These are phyloP conservation scores for Ericerus pela DNA, from an alignment of 1,140 invertebrate genomes.

Conservation along the genomic window DNA sequence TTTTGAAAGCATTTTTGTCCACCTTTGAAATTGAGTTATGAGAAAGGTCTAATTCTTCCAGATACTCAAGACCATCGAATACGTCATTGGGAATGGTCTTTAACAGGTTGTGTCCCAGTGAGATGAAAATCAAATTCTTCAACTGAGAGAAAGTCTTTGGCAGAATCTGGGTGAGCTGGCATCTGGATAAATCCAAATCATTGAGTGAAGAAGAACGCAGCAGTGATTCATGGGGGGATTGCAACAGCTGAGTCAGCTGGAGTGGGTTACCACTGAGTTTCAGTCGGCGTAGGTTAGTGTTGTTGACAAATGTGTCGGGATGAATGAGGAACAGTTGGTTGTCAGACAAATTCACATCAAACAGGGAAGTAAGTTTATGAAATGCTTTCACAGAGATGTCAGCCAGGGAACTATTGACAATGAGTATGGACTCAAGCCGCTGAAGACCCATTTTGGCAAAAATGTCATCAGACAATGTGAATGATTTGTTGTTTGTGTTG, in stretches of 20 bases:
- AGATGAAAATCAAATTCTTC: constrained; percentile 43
- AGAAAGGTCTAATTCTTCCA: constrained; percentile 50
- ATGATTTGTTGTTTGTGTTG: constrained; percentile 1
- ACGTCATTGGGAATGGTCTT: constrained; percentile 40
- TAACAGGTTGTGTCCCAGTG: constrained; percentile 44
- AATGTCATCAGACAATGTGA: constrained; percentile 14
- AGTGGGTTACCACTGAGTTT: constrained; percentile 48
- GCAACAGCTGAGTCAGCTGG: constrained; percentile 32
- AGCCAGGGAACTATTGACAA: constrained; percentile 30
- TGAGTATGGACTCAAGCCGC: constrained; percentile 31
- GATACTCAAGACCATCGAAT: constrained; percentile 39
- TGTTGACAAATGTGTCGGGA: constrained; percentile 46
- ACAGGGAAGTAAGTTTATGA: constrained; percentile 43
- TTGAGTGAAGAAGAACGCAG: constrained; percentile 43
- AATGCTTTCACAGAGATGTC: constrained; percentile 40
- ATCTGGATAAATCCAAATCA: constrained; percentile 48
- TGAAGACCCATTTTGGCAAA: constrained; percentile 26
- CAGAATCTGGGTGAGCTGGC: constrained; percentile 41
- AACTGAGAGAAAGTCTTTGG: constrained; percentile 43
- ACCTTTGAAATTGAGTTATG: constrained; percentile 42
- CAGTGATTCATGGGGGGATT: constrained; percentile 32
- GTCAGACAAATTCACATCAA: constrained; percentile 47
- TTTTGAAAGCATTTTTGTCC: constrained; percentile 40
- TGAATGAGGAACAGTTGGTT: constrained; percentile 44
- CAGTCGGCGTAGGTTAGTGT: constrained; percentile 43